These are phyloP conservation scores for Drosophila austrosaltans DNA, from an alignment of 2,888 invertebrate genomes.

Conservation along the genomic window DNA sequence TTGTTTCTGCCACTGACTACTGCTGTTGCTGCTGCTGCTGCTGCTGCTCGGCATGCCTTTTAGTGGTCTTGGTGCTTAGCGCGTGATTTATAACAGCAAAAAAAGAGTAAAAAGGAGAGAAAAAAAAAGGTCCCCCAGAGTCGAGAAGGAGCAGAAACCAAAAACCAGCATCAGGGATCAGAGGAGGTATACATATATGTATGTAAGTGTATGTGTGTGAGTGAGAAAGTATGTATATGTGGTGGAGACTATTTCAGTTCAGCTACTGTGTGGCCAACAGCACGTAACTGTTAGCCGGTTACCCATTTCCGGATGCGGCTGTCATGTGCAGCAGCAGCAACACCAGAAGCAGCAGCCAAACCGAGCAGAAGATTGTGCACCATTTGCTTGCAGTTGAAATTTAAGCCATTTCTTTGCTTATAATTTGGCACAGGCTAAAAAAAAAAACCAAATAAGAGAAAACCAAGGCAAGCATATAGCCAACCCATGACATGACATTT, in stretches of 20 bases:
- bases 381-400: slow-evolving; percentile 55
- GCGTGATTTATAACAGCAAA: slow-evolving; percentile 72
- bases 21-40: slow-evolving; percentile 18
- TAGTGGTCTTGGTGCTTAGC: slow-evolving; percentile 74
- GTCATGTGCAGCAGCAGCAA: slow-evolving; percentile 62
- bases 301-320: slow-evolving; percentile 76
- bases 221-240: background rate
- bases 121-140: slow-evolving; percentile 31
- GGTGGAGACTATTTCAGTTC: slow-evolving; percentile 29
- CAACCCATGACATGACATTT: slow-evolving; percentile 9
- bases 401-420: slow-evolving; percentile 33
- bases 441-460: background rate
- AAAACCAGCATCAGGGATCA: slow-evolving; percentile 22
- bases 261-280: slow-evolving; percentile 64
- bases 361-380: slow-evolving; percentile 64
- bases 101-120: slow-evolving; percentile 30
- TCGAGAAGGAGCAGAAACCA: slow-evolving; percentile 42
- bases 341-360: slow-evolving; percentile 47
- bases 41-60: slow-evolving; percentile 61
- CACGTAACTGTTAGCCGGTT: slow-evolving; percentile 73
- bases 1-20: slow-evolving; percentile 45
- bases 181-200: background rate
- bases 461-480: background rate
- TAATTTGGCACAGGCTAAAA: slow-evolving; percentile 40
- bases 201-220: background rate